A percentile compares a stretch with the other conserved stretches of the same genome.
phyloP scores from a whole-genome alignment of 2,888 invertebrate species.

The Arenicola marina region DNA sequence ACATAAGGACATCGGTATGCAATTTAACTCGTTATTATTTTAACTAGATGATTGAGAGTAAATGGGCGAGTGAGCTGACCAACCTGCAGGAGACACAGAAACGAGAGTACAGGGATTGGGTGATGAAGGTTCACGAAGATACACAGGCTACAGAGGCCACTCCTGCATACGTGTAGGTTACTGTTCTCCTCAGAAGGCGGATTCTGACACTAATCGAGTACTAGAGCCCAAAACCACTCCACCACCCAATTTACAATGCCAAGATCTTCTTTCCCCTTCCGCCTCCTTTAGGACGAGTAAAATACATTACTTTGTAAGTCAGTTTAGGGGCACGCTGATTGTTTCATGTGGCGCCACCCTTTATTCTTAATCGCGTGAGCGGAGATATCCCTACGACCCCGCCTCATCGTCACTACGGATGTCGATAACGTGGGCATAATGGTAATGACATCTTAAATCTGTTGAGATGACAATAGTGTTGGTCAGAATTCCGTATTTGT shows the following conservation, averaged over 20 bases:
- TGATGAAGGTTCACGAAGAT: conserved; percentile 79
- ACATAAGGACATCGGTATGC: no score
- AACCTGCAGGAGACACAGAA: conserved; percentile 83
- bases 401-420: no score
- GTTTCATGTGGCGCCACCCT: no score
- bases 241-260: not conserved
- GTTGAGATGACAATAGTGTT: no score
- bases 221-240: not conserved
- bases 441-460: no score
- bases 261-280: no score
- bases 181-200: not conserved
- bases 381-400: no score
- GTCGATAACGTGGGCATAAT: no score
- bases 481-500: no score
- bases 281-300: not conserved
- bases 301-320: not conserved
- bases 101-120: conserved; percentile 85
- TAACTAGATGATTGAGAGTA: conserved; percentile 76
- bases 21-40: no score
- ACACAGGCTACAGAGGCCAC: conserved; percentile 65
- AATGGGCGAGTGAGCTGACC: conserved; percentile 78
- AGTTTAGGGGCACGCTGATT: no score
- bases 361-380: no score
- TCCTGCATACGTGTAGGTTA: conserved; percentile 52
- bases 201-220: not conserved